Conservation (phyloP, 2,797 vertebrate genomes). For the Uromys caudimaculatus region DNA sequence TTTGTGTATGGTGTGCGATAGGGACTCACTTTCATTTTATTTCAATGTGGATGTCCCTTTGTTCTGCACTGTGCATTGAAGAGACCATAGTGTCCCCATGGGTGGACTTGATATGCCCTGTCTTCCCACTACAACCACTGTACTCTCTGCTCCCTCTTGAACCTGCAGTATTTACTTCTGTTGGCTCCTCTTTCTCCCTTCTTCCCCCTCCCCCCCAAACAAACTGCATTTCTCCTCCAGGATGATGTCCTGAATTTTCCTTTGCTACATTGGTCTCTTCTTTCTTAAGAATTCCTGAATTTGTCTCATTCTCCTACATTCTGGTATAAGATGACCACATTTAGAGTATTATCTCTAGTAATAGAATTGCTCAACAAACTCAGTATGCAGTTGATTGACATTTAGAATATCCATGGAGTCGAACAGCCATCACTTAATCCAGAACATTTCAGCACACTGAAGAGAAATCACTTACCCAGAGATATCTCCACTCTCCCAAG, state of each 20-base stretch:
- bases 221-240: background rate
- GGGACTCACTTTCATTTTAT: background rate
- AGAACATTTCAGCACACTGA: background rate
- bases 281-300: slow-evolving; percentile 2
- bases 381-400: background rate
- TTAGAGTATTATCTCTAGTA: background rate
- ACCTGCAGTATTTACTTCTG: background rate
- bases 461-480: background rate
- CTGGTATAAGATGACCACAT: background rate
- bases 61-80: background rate
- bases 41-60: background rate
- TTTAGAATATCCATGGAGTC: background rate
- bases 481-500: background rate
- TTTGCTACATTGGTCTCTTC: background rate
- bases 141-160: background rate
- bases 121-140: background rate
- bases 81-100: background rate
- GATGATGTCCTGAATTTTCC: slow-evolving; percentile 35
- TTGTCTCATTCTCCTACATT: background rate
- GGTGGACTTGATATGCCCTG: background rate
- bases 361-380: background rate
- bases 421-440: background rate
- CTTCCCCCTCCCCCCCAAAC: background rate
- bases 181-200: background rate
- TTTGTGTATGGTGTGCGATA: background rate